These are phyloP conservation scores for Prionailurus bengalensis DNA, from an alignment of 2,113 vertebrate genomes.

Conservation along the genomic window DNA sequence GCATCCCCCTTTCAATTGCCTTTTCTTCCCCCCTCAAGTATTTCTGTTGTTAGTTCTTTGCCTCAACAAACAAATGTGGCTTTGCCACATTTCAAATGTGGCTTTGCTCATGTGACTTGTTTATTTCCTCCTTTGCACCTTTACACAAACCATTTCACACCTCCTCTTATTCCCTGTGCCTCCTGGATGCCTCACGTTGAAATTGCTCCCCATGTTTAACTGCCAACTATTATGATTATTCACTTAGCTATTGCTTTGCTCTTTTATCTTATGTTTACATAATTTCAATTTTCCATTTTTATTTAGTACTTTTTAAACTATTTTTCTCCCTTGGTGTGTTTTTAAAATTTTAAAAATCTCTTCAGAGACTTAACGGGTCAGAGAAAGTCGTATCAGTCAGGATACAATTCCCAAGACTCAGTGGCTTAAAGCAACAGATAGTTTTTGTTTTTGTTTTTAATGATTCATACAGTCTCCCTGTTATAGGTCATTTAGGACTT, in stretches of 20 bases:
- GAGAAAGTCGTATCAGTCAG: background rate
- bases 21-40: background rate
- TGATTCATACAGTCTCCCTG: background rate
- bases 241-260: background rate
- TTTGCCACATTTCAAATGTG: background rate
- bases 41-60: background rate
- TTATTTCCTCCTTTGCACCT: background rate
- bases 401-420: background rate
- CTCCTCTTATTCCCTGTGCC: fast-evolving
- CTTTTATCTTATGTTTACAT: background rate
- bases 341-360: background rate
- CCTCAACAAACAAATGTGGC: background rate
- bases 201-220: background rate
- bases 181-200: background rate
- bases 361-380: background rate
- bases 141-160: background rate
- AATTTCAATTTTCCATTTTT: background rate
- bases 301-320: background rate
- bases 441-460: background rate
- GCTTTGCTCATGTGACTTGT: background rate
- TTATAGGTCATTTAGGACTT: background rate
- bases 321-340: background rate
- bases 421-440: background rate
- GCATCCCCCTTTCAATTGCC: fast-evolving
- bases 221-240: background rate